phyloP scores from a whole-genome alignment of 2,113 vertebrate genomes.

The Pogona vitticeps region DNA sequence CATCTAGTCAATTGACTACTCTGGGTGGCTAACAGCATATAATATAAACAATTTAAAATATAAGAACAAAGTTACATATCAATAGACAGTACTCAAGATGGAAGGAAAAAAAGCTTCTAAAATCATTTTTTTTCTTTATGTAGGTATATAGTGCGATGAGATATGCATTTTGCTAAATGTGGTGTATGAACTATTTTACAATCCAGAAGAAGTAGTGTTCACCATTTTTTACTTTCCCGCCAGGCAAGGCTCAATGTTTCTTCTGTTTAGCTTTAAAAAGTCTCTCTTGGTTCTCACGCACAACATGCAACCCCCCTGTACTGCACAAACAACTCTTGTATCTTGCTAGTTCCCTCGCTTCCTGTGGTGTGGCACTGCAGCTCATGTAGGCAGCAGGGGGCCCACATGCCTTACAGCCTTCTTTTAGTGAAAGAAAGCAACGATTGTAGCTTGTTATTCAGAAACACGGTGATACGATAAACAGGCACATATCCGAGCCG shows the following conservation, averaged over 20 bases:
- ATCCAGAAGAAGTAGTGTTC: background rate
- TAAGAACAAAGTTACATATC: too few species aligned
- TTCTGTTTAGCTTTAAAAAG: background rate
- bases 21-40: too few species aligned
- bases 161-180: background rate
- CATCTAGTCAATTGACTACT: too few species aligned
- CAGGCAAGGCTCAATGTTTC: background rate
- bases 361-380: background rate
- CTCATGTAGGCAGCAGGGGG: background rate
- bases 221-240: background rate
- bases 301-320: background rate
- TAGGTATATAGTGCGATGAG: rapidly evolving
- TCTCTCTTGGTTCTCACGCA: background rate
- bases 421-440: background rate
- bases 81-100: too few species aligned
- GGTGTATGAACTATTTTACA: background rate
- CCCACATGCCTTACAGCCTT: background rate
- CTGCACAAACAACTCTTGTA: background rate
- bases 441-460: background rate
- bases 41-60: too few species aligned
- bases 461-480: background rate
- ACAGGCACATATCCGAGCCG: background rate
- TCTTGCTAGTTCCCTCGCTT: background rate
- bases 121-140: background rate
- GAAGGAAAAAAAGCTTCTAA: too few species aligned